A percentile compares a stretch with the other conserved stretches of the same genome.
Conservation (phyloP, 2,888 invertebrate genomes). For the Troilus luridus region DNA sequence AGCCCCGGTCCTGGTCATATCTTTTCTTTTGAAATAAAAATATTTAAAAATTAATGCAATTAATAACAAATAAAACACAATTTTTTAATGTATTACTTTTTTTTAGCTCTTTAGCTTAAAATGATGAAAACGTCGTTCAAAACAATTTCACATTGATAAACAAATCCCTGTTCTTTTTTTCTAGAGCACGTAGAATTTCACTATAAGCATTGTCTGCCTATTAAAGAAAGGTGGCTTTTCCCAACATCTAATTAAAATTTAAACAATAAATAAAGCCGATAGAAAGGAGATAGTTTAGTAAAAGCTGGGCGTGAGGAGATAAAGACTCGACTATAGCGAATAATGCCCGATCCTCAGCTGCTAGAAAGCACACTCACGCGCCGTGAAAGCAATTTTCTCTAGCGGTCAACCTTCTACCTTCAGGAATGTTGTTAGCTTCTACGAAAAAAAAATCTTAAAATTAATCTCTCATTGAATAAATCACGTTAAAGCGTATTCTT, state of each 20-base stretch:
- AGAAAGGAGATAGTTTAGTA: constrained; percentile 25
- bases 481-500: no score
- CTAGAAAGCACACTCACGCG: not conserved
- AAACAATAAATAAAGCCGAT: not conserved
- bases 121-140: not conserved
- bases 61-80: no score
- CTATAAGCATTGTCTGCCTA: not conserved
- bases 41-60: no score
- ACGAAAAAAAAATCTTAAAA: not conserved
- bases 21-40: no score
- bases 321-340: not conserved
- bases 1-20: no score
- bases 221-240: not conserved
- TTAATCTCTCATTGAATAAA: not conserved
- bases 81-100: no score
- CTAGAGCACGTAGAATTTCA: not conserved
- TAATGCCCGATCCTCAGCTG: not conserved
- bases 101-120: not conserved
- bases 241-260: not conserved
- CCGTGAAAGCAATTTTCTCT: not conserved
- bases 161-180: not conserved
- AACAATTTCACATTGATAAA: not conserved
- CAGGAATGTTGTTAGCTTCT: not conserved
- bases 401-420: not conserved
- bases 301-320: not conserved